Conservation (phyloP, 2,888 invertebrate species). For the Folsomia manolachei region DNA sequence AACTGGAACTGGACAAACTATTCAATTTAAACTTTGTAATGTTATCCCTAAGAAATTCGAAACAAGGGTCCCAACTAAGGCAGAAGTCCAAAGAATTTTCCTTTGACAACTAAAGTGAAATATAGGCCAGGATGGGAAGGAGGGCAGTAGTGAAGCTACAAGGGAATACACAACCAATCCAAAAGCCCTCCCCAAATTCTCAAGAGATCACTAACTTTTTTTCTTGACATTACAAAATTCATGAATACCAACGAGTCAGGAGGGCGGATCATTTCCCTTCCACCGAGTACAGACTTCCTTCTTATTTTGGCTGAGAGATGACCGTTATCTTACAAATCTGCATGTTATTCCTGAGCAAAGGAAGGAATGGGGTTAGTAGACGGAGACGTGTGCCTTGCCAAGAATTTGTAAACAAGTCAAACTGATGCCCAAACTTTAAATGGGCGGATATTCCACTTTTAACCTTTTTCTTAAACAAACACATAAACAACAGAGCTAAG, state of each 20-base stretch:
- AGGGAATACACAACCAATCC: too few relatives aligned
- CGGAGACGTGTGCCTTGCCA: background rate
- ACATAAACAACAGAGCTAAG: background rate
- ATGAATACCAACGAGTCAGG: conserved; percentile 22
- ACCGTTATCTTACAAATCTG: background rate
- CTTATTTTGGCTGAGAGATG: background rate
- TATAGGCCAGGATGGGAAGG: background rate
- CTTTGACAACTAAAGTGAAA: background rate
- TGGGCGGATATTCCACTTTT: too few relatives aligned
- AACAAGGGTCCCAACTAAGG: too few relatives aligned
- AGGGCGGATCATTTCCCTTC: conserved; percentile 2
- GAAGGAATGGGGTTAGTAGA: background rate
- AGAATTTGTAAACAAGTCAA: background rate
- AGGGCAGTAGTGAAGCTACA: background rate
- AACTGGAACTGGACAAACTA: too few relatives aligned
- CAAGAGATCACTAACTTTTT: background rate
- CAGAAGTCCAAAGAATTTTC: background rate
- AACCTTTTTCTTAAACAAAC: too few relatives aligned
- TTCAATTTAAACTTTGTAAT: too few relatives aligned
- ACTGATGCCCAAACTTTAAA: background rate
- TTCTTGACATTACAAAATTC: conserved; percentile 16
- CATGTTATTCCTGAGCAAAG: background rate
- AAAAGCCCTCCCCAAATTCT: background rate
- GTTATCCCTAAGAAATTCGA: too few relatives aligned
- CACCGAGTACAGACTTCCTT: too few relatives aligned